Evolutionary conservation across 2,888 invertebrate genomes (phyloP), one percentile per base, ranked within the genome.

Genomic region (Sialis lutaria): DNA sequence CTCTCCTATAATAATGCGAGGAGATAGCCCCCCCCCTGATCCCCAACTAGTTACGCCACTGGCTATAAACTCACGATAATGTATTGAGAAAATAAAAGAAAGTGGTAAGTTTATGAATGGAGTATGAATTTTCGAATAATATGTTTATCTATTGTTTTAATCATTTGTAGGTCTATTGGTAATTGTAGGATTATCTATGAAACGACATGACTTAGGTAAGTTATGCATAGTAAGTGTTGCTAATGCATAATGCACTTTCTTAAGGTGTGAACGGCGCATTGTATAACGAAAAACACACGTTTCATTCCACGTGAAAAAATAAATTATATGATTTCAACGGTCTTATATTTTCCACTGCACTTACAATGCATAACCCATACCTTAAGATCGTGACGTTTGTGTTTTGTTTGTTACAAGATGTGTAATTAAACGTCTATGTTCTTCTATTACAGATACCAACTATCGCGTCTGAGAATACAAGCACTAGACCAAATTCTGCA

Each of bases 291-390:
- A 9, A 32, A 8, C 10, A 31, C 39, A 40, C 40, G 22, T 40
- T 33, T 33, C 7, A 22, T 22, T 22, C 22, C 22, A 22, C 22
- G 37, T 10, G 37, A 10, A 37, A 37, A 37, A 10, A 12, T 12
- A 37, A 37, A 37, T 37, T 4, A 37, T 7, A n/a, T 6, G 2
- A 10, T 7, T 37, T 35, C 2, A 7, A 10, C 6, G 12, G 6
- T 37, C 1, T 12, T 12, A 37, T 37, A 10, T 45, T 9, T 35
- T 12, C 39, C 8, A 12, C 50, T 53, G 58, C 64, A 64, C 66
- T 66, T 65, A 61, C 64, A 63, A 61, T 64, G 61, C 62, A 60
- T 63, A 62, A 64, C 65, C 63, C 62, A 63, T 64, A 63, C 64
- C 65, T 65, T 63, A 55, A 58, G 58, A 60, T 59, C 56, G 40